Percentiles rank a stretch among this genome's conserved stretches.
phyloP scores from a whole-genome alignment of 2,797 vertebrate genomes.

The Propithecus perrieri region DNA sequence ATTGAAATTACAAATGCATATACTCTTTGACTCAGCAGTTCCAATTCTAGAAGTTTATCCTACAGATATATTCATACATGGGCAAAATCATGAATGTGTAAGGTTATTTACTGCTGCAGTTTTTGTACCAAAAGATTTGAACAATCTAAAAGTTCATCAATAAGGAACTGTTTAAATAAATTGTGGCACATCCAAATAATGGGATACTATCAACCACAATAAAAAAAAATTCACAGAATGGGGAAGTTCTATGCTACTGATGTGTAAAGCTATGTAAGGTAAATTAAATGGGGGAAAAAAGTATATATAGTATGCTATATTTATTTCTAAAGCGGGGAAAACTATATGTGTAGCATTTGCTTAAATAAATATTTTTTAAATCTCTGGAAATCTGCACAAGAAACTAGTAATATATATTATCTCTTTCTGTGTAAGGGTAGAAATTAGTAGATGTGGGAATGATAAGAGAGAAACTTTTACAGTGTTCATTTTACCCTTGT shows the following conservation, averaged over 20 bases:
- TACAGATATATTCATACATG: constrained; percentile 57
- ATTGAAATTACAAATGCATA: constrained; percentile 71
- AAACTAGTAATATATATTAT: constrained; percentile 49
- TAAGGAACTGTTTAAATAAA: constrained; percentile 37
- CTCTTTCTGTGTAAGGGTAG: not conserved
- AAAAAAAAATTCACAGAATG: not conserved
- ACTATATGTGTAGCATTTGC: not conserved
- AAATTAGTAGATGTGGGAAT: not conserved
- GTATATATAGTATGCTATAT: not conserved
- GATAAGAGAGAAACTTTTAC: not conserved
- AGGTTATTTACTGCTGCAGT: constrained; percentile 44
- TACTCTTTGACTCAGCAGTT: constrained; percentile 78
- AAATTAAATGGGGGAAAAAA: not conserved
- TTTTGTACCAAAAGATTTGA: constrained; percentile 22
- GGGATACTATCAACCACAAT: not conserved
- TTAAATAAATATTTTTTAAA: constrained; percentile 10
- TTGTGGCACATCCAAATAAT: not conserved
- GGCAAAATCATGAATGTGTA: constrained; percentile 64
- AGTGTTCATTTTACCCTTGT: not conserved
- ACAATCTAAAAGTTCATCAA: constrained; percentile 9
- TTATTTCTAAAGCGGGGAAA: not conserved
- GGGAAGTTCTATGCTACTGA: not conserved
- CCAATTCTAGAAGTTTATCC: constrained; percentile 51
- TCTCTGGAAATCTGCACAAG: constrained; percentile 9
- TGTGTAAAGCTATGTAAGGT: not conserved